phyloP scores from a whole-genome alignment of 1,140 invertebrate species.

The Brachionus calyciflorus region DNA sequence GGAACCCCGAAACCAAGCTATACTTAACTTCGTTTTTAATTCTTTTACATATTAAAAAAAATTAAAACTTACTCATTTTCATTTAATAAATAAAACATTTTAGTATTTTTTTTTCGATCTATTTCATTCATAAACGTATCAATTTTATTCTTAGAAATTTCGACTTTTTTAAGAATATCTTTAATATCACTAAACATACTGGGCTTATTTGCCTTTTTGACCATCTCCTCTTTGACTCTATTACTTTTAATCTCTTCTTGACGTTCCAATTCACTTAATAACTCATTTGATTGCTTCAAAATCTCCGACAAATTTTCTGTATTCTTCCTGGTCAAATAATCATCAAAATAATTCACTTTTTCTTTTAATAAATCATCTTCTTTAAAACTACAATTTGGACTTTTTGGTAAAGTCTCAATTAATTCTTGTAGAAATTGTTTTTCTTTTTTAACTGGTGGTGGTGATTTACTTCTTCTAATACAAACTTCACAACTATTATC shows the following conservation, averaged over 20 bases:
- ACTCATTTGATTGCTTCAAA: constrained; percentile 1
- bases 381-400: not conserved
- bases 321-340: not conserved
- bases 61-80: not conserved
- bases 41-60: not conserved
- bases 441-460: not conserved
- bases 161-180: constrained; percentile 12
- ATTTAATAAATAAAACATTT: not conserved
- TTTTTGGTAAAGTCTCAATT: not conserved
- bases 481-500: not conserved
- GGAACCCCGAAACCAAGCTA: not conserved
- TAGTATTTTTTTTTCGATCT: not conserved
- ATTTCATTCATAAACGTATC: not conserved
- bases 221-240: not conserved
- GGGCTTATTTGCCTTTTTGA: not conserved
- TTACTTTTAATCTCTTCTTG: not conserved
- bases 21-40: not conserved
- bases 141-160: not conserved
- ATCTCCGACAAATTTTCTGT: not conserved
- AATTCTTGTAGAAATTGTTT: constrained; percentile 15
- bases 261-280: not conserved
- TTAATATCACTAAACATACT: constrained; percentile 34
- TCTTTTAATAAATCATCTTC: not conserved
- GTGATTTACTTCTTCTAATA: not conserved
- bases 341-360: not conserved